These are phyloP conservation scores for Oxystoma pomonae DNA, from an alignment of 2,888 invertebrate genomes.

Conservation along the genomic window DNA sequence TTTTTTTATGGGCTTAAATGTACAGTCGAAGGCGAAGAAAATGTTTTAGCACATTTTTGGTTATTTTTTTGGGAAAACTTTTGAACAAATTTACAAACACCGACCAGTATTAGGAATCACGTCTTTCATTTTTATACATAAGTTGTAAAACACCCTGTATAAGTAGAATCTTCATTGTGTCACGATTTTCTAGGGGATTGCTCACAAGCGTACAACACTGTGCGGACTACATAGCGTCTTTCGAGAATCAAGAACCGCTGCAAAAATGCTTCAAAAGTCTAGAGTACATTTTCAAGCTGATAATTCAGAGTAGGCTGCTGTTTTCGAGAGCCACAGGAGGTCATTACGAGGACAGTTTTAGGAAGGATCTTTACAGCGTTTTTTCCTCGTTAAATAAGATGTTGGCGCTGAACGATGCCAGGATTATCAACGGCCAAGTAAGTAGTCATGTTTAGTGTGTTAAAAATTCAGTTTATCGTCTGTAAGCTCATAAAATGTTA, in stretches of 20 bases:
- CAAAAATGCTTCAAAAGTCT: conserved; percentile 86
- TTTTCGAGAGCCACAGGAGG: conserved; percentile 85
- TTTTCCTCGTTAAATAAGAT: conserved; percentile 76
- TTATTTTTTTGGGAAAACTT: too few species aligned
- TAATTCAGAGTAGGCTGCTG: conserved; percentile 81
- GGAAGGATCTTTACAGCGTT: conserved; percentile 75
- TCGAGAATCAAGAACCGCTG: conserved; percentile 85
- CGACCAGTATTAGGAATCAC: too few species aligned
- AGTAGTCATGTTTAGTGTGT: too few species aligned
- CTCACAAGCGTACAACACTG: conserved; percentile 87
- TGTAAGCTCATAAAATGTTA: too few species aligned
- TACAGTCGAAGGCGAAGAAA: too few species aligned
- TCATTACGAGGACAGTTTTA: conserved; percentile 84
- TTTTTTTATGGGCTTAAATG: too few species aligned
- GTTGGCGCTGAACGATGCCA: conserved; percentile 65
- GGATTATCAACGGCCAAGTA: conserved; percentile 74
- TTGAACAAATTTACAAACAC: too few species aligned
- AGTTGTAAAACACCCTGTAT: too few species aligned
- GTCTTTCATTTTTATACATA: too few species aligned
- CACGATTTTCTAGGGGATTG: conserved; percentile 62
- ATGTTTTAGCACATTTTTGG: too few species aligned
- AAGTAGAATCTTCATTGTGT: too few species aligned
- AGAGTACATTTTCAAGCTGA: conserved; percentile 89
- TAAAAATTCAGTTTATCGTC: too few species aligned
- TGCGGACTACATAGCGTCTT: conserved; percentile 80